Percentiles rank a stretch among this genome's conserved stretches.
phyloP scores from a whole-genome alignment of 1,140 invertebrate genomes.

The Zeugodacus cucurbitae region DNA sequence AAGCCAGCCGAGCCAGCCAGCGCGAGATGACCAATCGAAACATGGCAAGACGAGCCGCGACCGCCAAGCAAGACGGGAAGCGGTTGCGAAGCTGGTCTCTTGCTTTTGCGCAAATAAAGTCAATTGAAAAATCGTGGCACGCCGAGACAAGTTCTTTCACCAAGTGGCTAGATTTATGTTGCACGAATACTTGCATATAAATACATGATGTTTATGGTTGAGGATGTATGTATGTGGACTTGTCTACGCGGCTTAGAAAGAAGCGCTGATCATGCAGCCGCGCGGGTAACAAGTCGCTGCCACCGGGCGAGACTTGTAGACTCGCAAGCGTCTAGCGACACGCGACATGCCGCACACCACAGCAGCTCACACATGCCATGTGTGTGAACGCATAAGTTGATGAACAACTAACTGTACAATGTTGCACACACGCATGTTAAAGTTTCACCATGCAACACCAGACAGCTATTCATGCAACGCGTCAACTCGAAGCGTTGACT shows the following conservation, averaged over 20 bases:
- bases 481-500: not conserved
- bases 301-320: slow-evolving; percentile 28
- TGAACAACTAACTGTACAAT: not conserved
- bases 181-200: not conserved
- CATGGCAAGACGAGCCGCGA: not conserved
- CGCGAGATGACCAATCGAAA: not conserved
- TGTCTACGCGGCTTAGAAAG: not conserved
- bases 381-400: not conserved
- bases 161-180: not conserved
- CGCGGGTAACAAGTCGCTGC: not conserved
- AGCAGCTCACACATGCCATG: not conserved
- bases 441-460: slow-evolving; percentile 21
- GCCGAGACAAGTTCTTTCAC: slow-evolving; percentile 33
- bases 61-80: not conserved
- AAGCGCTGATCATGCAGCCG: not conserved
- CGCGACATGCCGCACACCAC: not conserved
- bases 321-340: slow-evolving; percentile 13
- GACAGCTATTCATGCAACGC: not conserved
- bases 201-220: not conserved
- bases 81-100: not conserved
- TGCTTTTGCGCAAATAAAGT: not conserved
- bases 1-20: not conserved
- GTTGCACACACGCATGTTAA: not conserved
- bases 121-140: slow-evolving; percentile 21
- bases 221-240: not conserved